Conservation (phyloP, 2,888 invertebrate species). For the Cheilosia vernalis region DNA sequence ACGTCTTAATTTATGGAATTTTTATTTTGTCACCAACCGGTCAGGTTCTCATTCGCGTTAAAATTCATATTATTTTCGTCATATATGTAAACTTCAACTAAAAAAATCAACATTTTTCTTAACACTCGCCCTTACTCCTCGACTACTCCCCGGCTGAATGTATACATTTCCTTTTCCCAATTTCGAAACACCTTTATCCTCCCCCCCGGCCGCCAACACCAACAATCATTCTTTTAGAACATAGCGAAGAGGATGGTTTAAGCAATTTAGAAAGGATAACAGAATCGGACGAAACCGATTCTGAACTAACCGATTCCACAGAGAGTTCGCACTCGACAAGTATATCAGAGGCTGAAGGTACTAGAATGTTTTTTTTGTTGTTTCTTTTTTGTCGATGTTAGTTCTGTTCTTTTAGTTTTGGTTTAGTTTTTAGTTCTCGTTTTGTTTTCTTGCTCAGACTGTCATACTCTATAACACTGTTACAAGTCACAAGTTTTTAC, state of each 20-base stretch:
- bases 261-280: slow-evolving; percentile 80
- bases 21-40: slow-evolving; percentile 71
- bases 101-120: slow-evolving; percentile 50
- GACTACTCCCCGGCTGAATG: slow-evolving; percentile 27
- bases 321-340: slow-evolving; percentile 83
- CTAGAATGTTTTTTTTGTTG: slow-evolving; percentile 41
- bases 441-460: slow-evolving; percentile 33
- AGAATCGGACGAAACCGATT: slow-evolving; percentile 85
- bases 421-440: slow-evolving; percentile 39
- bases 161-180: slow-evolving; percentile 45
- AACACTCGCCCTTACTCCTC: slow-evolving; percentile 44
- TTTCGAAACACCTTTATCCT: slow-evolving; percentile 26
- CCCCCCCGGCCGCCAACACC: slow-evolving; percentile 15
- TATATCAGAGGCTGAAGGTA: slow-evolving; percentile 81
- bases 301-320: slow-evolving; percentile 84
- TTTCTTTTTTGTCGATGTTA: slow-evolving; percentile 30
- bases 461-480: slow-evolving; percentile 31
- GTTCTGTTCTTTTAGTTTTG: slow-evolving; percentile 52
- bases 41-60: slow-evolving; percentile 82
- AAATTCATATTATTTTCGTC: slow-evolving; percentile 68
- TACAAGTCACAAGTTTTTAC: slow-evolving; percentile 27
- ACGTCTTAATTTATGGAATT: slow-evolving; percentile 70
- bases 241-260: slow-evolving; percentile 75
- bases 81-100: slow-evolving; percentile 61
- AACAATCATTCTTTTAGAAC: slow-evolving; percentile 67